phyloP scores from a whole-genome alignment of 2,888 invertebrate genomes.

The Pegoplata infirma region DNA sequence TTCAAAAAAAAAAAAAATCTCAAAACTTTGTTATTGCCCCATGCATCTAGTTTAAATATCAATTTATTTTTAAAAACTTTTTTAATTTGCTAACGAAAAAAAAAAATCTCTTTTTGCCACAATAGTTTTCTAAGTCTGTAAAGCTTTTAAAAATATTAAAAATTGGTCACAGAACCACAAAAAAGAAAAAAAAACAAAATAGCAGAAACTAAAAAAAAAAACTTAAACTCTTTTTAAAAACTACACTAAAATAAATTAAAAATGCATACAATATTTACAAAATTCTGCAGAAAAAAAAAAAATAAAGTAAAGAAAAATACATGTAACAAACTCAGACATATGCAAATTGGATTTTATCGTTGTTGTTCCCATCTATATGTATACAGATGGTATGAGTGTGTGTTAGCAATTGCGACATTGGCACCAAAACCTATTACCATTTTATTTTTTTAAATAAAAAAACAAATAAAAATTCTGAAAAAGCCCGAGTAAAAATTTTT shows the following conservation, averaged over 20 bases:
- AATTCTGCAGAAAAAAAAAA: slow-evolving; percentile 44
- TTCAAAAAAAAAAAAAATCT: too few species aligned
- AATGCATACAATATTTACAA: slow-evolving; percentile 46
- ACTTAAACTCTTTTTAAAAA: slow-evolving; percentile 39
- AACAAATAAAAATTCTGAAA: slow-evolving; percentile 6
- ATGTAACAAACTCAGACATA: slow-evolving; percentile 40
- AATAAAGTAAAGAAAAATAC: slow-evolving; percentile 20
- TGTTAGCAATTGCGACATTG: slow-evolving; percentile 58
- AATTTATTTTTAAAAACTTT: slow-evolving; percentile 46
- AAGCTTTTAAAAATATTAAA: slow-evolving; percentile 62
- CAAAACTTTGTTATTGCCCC: too few species aligned
- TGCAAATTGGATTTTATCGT: slow-evolving; percentile 31
- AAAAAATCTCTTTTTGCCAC: slow-evolving; percentile 38
- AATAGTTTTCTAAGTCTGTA: slow-evolving; percentile 40
- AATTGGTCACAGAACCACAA: slow-evolving; percentile 52
- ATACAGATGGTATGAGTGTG: slow-evolving; percentile 8
- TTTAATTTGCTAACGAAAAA: slow-evolving; percentile 50
- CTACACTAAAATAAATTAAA: slow-evolving; percentile 52
- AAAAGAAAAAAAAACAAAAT: slow-evolving; percentile 12
- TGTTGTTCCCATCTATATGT: slow-evolving; percentile 1
- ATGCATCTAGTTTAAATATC: slow-evolving; percentile 5
- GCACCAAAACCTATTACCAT: slow-evolving; percentile 43
- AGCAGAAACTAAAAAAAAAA: too few species aligned
- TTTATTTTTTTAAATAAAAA: too few species aligned
- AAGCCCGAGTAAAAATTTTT: too few species aligned